Conservation (phyloP, 2,888 invertebrate genomes). For the Margaritifera margaritifera region DNA sequence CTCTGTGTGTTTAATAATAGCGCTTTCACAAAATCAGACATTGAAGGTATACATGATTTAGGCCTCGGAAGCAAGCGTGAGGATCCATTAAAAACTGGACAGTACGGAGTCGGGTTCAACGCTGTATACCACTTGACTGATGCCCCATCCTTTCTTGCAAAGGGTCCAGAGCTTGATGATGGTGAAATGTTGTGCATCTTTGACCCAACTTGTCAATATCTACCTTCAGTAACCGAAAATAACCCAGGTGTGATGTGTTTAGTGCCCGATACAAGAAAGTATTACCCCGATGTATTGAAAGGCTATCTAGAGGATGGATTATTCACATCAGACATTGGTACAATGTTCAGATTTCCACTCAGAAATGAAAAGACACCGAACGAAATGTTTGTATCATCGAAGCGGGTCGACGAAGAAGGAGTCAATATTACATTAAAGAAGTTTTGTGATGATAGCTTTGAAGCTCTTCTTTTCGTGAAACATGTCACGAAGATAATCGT, state of each 20-base stretch:
- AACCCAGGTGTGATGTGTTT: constrained; percentile 47
- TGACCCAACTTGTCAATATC: constrained; percentile 53
- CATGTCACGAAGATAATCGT: constrained; percentile 53
- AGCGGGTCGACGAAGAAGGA: too few species aligned
- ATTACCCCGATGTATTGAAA: constrained; percentile 47
- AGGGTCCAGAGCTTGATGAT: constrained; percentile 38
- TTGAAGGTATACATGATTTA: constrained; percentile 64
- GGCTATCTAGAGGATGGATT: constrained; percentile 54
- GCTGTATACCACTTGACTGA: too few species aligned
- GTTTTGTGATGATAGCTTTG: constrained; percentile 52
- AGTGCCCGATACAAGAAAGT: constrained; percentile 20
- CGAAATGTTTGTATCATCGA: constrained; percentile 29
- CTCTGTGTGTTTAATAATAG: constrained; percentile 68
- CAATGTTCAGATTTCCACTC: constrained; percentile 67
- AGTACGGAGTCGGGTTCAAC: constrained; percentile 71
- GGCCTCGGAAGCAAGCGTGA: constrained; percentile 64
- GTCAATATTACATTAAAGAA: constrained; percentile 43
- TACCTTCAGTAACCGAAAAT: constrained; percentile 28
- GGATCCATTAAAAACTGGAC: constrained; percentile 66
- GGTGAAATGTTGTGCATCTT: constrained; percentile 45
- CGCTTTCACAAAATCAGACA: constrained; percentile 58
- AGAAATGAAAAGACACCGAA: constrained; percentile 55
- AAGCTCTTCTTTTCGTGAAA: constrained; percentile 62
- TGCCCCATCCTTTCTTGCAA: constrained; percentile 66
- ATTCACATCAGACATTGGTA: constrained; percentile 39